phyloP scores from a whole-genome alignment of 1,140 invertebrate species.

The Cydia amplana region DNA sequence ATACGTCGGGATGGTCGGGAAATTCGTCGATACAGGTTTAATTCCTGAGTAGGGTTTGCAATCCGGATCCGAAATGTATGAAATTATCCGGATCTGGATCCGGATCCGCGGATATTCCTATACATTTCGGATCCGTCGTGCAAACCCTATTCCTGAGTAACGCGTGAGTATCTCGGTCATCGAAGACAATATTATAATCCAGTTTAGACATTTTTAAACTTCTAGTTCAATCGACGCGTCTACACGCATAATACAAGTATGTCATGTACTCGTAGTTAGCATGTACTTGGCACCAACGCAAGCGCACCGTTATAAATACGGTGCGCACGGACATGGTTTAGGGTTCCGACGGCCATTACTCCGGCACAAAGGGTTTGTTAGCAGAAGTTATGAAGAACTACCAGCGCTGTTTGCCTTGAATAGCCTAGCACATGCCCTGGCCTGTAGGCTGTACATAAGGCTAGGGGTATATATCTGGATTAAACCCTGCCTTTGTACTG shows the following conservation, averaged over 20 bases:
- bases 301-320: constrained; percentile 63
- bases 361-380: constrained; percentile 72
- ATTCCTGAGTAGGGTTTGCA: no score
- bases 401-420: constrained; percentile 51
- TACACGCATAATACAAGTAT: not conserved
- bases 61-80: no score
- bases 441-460: constrained; percentile 20
- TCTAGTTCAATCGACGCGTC: no score
- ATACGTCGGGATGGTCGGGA: no score
- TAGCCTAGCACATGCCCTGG: constrained; percentile 8
- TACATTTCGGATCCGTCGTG: no score
- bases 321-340: constrained; percentile 65
- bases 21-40: no score
- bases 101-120: no score
- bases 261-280: not conserved
- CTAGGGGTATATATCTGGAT: not conserved
- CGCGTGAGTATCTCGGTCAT: no score
- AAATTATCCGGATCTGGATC: no score
- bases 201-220: no score
- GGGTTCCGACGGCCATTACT: constrained; percentile 57
- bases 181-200: no score
- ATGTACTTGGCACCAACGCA: constrained; percentile 3
- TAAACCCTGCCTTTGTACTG: not conserved
- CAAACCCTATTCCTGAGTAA: no score
- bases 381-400: constrained; percentile 70